Conservation (phyloP, 2,797 vertebrate genomes). For the Xenopus petersii region DNA sequence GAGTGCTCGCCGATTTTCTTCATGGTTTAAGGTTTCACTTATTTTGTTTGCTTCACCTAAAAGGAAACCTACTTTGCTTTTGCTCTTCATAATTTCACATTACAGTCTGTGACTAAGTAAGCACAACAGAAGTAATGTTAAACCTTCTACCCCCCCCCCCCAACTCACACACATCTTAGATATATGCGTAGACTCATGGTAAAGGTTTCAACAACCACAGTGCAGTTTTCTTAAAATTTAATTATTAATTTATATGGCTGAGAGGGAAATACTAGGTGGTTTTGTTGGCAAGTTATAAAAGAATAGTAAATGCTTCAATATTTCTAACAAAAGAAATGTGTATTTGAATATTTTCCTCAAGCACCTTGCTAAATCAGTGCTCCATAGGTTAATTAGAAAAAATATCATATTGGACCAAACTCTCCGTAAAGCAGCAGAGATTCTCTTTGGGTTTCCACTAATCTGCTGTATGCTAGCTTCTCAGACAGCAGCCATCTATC, state of each 20-base stretch:
- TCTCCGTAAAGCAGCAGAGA: constrained; percentile 69
- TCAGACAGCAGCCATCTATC: constrained; percentile 75
- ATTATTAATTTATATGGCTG: constrained; percentile 38
- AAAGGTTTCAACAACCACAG: no score
- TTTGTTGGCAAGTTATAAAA: neutral
- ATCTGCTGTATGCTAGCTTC: constrained; percentile 71
- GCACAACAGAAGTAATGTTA: no score
- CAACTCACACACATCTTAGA: no score
- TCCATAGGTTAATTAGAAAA: constrained; percentile 91
- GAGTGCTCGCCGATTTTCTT: no score
- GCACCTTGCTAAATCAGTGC: constrained; percentile 62
- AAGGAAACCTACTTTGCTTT: no score
- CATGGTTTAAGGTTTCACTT: no score
- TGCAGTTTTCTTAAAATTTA: no score
- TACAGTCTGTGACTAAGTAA: no score
- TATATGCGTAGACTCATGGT: no score
- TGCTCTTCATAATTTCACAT: no score
- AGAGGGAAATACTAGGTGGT: constrained; percentile 38
- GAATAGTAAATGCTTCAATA: constrained; percentile 34
- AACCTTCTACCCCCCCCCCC: no score
- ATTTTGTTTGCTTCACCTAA: no score
- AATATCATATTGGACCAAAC: constrained; percentile 78
- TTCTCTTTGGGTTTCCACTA: constrained; percentile 73
- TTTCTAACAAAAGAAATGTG: constrained; percentile 58
- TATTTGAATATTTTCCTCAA: constrained; percentile 67